These are phyloP conservation scores for Maniola hyperantus DNA, from an alignment of 2,888 invertebrate species.

Conservation along the genomic window DNA sequence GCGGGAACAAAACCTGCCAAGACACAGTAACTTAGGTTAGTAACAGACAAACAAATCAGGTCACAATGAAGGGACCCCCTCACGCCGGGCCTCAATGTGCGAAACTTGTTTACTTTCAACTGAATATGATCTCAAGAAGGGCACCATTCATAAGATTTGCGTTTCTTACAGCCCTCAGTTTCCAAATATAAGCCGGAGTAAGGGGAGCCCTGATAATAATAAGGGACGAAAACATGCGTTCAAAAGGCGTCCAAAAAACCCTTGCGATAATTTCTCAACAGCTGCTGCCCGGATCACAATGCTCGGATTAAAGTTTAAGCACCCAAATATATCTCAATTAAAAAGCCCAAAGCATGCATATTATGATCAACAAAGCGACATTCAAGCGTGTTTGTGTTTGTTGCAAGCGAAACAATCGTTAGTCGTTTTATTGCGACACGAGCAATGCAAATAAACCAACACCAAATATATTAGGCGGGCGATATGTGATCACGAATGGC, in stretches of 20 bases:
- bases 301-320: conserved; percentile 76
- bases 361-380: conserved; percentile 53
- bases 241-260: conserved; percentile 71
- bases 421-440: conserved; percentile 58
- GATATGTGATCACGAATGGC: conserved; percentile 69
- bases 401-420: conserved; percentile 56
- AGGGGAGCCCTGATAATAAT: conserved; percentile 75
- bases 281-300: conserved; percentile 72
- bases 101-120: conserved; percentile 74
- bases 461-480: conserved; percentile 60
- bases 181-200: conserved; percentile 61
- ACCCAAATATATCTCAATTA: conserved; percentile 59
- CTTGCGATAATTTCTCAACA: conserved; percentile 69
- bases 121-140: conserved; percentile 71
- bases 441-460: conserved; percentile 61
- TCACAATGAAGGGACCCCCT: conserved; percentile 58
- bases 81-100: conserved; percentile 50
- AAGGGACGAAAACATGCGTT: conserved; percentile 67
- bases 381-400: conserved; percentile 58
- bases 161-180: conserved; percentile 65
- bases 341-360: conserved; percentile 53
- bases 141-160: conserved; percentile 66
- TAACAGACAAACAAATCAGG: conserved; percentile 47
- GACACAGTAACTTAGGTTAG: conserved; percentile 23
- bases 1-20: background rate